Base-by-base conservation (phyloP, 2,888 invertebrate species). In the Drosophila suboccidentalis region DNA sequence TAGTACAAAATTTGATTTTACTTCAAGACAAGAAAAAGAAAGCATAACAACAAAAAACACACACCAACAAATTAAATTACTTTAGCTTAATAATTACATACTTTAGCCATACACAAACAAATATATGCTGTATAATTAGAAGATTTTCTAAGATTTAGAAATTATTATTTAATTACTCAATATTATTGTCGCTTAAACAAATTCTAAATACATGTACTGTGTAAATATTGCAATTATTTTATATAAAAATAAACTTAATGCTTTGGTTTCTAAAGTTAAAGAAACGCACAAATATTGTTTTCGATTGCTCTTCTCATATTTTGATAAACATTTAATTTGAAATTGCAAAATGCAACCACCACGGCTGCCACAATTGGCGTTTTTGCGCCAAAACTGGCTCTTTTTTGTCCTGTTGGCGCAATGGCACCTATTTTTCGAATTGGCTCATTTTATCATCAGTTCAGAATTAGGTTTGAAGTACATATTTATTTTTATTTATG, bases 171-270 rank as follows among this genome's bases (percentile, higher is more conserved):
- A 75, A 75, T 17, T 41, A 36, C 65, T 38, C 3, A n/a, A 55
- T 41, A n/a, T 15, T 50, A 49, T 19, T 41, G 41, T 57, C 63
- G 67, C 36, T 54, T 50, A 53, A 43, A 64, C 19, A 43, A 44
- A 61, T 61, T 39, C 36, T 39, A 22, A 39, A 58, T 55, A 44
- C 66, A 51, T 60, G 36, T 61, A 64, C 26, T 22, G 43, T 66
- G 73, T 71, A 80, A 72, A 75, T 82, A 82, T 82, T 39, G 65
- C 15, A 58, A 67, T 64, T 78, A 82, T 36, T 69, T 76, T 73
- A 47, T 67, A 51, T 15, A 13, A 75, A 76, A 76, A 76, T 75
- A 76, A 76, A 81, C 53, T 50, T 43, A 67, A 71, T 70, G 26
- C 39, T 62, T 62, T 68, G 59, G 85, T 82, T 82, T 84, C 80